Conservation (phyloP, 1,140 invertebrate species). For the Aphidius ervi region DNA sequence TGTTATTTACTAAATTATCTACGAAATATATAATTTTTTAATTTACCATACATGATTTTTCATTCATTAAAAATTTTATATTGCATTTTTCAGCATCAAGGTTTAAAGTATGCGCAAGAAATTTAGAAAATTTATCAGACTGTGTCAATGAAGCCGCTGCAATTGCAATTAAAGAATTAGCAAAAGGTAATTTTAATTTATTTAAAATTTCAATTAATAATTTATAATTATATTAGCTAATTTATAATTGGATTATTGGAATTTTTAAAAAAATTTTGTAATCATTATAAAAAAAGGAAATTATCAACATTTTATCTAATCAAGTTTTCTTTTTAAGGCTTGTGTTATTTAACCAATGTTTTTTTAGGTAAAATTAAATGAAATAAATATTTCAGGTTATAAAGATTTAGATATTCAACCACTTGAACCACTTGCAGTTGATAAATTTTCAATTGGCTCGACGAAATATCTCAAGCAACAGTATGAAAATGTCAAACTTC, state of each 20-base stretch:
- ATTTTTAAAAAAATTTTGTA: not conserved
- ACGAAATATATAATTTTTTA: not conserved
- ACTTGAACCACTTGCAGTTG: constrained; percentile 57
- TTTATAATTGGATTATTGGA: too few species aligned
- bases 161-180: constrained; percentile 28
- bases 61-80: constrained; percentile 11
- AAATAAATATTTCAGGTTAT: constrained; percentile 27
- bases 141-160: constrained; percentile 26
- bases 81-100: constrained; percentile 27
- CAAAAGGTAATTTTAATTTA: constrained; percentile 30
- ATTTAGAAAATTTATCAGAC: constrained; percentile 23
- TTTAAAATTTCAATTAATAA: not conserved
- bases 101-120: constrained; percentile 32
- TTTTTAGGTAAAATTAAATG: too few species aligned
- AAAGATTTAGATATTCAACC: constrained; percentile 36
- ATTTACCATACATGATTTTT: not conserved
- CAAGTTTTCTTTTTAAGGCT: too few species aligned
- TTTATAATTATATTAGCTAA: too few species aligned
- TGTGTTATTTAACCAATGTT: too few species aligned
- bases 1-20: constrained; percentile 24
- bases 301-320: not conserved
- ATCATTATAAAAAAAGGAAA: not conserved
- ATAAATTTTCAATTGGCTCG: constrained; percentile 56
- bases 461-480: constrained; percentile 55
- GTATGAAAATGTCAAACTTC: constrained; percentile 57